phyloP scores from a whole-genome alignment of 2,888 invertebrate genomes.

The Agriopis aurantiaria region DNA sequence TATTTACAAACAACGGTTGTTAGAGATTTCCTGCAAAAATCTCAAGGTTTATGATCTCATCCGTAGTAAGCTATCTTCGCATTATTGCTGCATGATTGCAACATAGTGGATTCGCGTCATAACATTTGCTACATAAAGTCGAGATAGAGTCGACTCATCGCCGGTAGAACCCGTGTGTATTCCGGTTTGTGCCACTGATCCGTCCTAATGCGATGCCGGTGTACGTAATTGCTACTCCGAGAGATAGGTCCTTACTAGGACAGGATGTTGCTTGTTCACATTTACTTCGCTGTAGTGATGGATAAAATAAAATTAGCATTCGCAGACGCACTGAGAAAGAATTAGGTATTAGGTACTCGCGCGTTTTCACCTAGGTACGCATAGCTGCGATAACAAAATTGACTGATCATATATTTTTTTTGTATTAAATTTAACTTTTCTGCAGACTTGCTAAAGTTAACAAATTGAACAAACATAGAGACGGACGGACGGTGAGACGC shows the following conservation, averaged over 20 bases:
- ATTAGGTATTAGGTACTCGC: no score
- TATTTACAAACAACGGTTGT: conserved; percentile 28
- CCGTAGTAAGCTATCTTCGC: conserved; percentile 32
- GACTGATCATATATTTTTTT: no score
- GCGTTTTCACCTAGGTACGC: no score
- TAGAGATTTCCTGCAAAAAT: conserved; percentile 22
- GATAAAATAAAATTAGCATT: no score
- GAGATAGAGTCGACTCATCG: conserved; percentile 45
- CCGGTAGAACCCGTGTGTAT: conserved; percentile 7
- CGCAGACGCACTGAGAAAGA: no score
- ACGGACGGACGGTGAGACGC: no score
- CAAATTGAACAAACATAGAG: no score
- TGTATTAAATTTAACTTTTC: no score
- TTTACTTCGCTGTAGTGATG: not conserved
- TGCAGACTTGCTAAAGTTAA: no score
- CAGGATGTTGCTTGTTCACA: conserved; percentile 15
- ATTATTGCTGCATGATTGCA: conserved; percentile 40
- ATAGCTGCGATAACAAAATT: no score
- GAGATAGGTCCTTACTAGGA: conserved; percentile 27
- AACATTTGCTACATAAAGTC: conserved; percentile 56
- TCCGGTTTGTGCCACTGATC: conserved; percentile 36
- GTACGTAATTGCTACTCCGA: conserved; percentile 24
- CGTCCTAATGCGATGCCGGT: conserved; percentile 20
- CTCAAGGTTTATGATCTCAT: conserved; percentile 29
- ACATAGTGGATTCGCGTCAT: conserved; percentile 53